Conservation (phyloP, 2,113 vertebrate species). For the Zosterops lateralis region DNA sequence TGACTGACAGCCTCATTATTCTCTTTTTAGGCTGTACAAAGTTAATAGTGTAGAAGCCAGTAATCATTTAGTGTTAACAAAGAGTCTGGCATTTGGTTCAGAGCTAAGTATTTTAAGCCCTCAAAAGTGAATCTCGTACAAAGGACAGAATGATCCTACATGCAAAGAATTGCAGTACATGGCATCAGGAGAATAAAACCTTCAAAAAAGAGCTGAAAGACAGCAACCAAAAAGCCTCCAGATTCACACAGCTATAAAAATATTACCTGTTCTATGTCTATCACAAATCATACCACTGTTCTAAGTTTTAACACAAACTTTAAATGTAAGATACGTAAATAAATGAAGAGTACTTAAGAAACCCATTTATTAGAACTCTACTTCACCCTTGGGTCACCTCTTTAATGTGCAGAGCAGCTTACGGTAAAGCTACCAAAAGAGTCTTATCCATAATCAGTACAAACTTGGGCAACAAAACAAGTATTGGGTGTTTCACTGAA, state of each 20-base stretch:
- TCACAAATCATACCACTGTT: neutral
- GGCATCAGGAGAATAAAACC: neutral
- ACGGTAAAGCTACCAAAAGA: neutral
- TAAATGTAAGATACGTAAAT: neutral
- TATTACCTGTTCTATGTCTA: neutral
- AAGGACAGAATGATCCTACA: neutral
- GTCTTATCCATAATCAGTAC: neutral
- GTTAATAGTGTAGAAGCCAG: constrained; percentile 53
- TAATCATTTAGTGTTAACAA: constrained; percentile 24
- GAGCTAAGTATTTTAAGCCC: constrained; percentile 3
- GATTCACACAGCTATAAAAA: neutral
- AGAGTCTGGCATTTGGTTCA: neutral
- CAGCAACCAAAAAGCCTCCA: neutral
- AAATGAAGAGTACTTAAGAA: neutral
- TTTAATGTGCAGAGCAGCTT: neutral
- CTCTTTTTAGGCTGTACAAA: constrained; percentile 18
- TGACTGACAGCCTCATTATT: constrained; percentile 49
- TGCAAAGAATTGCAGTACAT: neutral
- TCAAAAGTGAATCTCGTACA: neutral
- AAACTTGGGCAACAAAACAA: neutral
- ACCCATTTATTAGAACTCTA: neutral
- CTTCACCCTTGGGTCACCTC: neutral
- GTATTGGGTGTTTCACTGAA: neutral
- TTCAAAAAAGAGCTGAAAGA: neutral
- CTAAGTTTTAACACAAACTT: neutral